Conservation (phyloP, 2,888 invertebrate genomes). For the Euphydryas editha region DNA sequence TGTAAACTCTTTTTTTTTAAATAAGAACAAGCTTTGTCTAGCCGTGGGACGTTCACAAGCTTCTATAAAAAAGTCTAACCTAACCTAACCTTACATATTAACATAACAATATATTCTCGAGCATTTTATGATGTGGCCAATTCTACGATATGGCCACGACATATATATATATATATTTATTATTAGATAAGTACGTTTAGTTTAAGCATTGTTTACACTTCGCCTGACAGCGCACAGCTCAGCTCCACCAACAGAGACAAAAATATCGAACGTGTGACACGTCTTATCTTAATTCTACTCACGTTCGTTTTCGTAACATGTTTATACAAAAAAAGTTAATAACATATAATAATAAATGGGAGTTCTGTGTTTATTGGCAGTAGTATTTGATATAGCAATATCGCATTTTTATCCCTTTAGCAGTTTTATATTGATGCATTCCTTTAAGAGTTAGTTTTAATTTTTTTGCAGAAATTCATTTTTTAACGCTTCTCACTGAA, state of each 20-base stretch:
- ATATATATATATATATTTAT: no score
- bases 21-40: no score
- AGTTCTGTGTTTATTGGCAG: not conserved
- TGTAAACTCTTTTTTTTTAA: no score
- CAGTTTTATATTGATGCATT: not conserved
- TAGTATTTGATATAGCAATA: not conserved
- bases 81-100: no score
- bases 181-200: not conserved
- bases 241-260: not conserved
- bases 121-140: no score
- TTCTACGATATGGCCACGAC: no score
- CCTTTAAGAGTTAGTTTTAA: not conserved
- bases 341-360: not conserved
- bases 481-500: no score
- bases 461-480: not conserved
- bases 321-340: not conserved
- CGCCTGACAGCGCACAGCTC: not conserved
- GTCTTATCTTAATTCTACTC: constrained; percentile 7
- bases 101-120: no score
- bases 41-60: no score
- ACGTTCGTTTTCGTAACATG: not conserved
- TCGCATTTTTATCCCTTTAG: not conserved
- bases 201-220: not conserved
- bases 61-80: no score
- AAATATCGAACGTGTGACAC: not conserved